phyloP scores from a whole-genome alignment of 2,888 invertebrate species.

The Cephus rjabovi region DNA sequence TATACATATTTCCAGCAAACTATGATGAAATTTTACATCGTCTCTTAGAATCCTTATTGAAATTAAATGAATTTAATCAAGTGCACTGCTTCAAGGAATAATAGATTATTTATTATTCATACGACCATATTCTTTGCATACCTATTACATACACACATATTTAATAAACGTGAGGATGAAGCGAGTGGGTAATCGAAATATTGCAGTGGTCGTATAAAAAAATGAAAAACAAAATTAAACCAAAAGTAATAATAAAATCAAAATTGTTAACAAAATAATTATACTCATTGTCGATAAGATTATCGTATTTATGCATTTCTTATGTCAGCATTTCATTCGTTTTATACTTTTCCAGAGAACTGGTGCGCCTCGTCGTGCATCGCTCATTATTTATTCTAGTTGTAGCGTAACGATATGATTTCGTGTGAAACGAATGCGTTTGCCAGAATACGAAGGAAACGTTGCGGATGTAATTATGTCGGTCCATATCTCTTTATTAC shows the following conservation, averaged over 20 bases:
- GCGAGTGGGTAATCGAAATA: conserved; percentile 31
- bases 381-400: conserved; percentile 26
- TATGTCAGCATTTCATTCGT: conserved; percentile 21
- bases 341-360: conserved; percentile 36
- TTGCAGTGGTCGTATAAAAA: conserved; percentile 11
- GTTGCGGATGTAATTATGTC: too few species aligned
- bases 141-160: conserved; percentile 12
- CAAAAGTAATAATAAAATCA: conserved; percentile 2
- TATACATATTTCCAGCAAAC: too few species aligned
- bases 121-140: conserved; percentile 9
- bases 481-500: conserved; percentile 19
- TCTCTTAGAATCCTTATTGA: conserved; percentile 14
- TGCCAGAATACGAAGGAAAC: too few species aligned
- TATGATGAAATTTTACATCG: conserved; percentile 36
- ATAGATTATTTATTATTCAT: conserved; percentile 30
- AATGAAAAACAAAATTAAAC: conserved; percentile 6
- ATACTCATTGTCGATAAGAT: too few species aligned
- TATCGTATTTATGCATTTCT: too few species aligned
- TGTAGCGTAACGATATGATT: not conserved
- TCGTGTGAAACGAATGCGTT: too few species aligned
- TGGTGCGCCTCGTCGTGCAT: conserved; percentile 5
- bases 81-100: conserved; percentile 29
- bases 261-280: not conserved
- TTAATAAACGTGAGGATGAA: conserved; percentile 26
- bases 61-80: conserved; percentile 32